Conservation (phyloP, 2,113 vertebrate genomes). For the Tyto alba region DNA sequence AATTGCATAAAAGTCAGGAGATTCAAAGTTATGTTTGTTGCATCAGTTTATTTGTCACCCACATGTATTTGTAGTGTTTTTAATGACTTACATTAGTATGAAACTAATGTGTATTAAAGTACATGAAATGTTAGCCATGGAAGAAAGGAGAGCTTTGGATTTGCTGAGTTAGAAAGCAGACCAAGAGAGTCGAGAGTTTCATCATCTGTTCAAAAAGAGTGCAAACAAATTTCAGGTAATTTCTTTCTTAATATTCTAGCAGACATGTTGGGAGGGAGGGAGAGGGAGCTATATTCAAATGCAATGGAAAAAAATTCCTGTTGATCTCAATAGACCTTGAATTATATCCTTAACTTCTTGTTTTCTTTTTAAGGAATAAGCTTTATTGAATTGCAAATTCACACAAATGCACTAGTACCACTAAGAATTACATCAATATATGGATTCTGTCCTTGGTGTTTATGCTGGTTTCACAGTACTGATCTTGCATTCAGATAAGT, state of each 20-base stretch:
- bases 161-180: background rate
- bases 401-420: background rate
- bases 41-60: conserved; percentile 33
- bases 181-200: background rate
- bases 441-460: conserved; percentile 55
- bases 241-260: background rate
- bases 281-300: background rate
- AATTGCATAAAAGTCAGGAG: conserved; percentile 62
- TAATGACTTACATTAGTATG: conserved; percentile 4
- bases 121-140: background rate
- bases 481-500: conserved; percentile 58
- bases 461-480: conserved; percentile 40
- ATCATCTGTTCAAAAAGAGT: background rate
- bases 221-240: background rate
- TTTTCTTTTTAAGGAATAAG: conserved; percentile 51
- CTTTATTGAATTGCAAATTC: conserved; percentile 57
- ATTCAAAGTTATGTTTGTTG: conserved; percentile 37
- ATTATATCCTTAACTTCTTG: conserved; percentile 43
- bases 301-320: background rate
- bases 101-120: background rate
- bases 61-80: conserved; percentile 3
- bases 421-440: conserved; percentile 54
- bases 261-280: background rate
- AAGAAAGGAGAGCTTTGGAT: background rate
- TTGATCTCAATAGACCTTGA: conserved; percentile 25